Conservation (phyloP, 2,888 invertebrate genomes). For the Eupithecia abbreviata region DNA sequence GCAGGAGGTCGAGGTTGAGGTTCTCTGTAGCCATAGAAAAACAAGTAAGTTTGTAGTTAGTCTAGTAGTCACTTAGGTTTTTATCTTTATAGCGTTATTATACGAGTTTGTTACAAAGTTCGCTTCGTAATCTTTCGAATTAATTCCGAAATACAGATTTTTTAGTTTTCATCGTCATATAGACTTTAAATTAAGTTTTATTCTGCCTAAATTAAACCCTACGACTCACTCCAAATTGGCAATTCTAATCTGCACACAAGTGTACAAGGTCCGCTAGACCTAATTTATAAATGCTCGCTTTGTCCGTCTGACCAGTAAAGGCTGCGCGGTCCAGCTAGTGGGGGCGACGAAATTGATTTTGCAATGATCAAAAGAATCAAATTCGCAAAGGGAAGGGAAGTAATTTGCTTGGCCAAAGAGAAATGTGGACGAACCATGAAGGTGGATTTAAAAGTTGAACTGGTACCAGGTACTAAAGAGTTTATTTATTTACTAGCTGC, state of each 20-base stretch:
- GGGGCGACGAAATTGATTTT: conserved; percentile 69
- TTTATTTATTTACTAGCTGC: background rate
- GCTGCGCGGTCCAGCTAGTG: conserved; percentile 42
- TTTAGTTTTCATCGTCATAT: background rate
- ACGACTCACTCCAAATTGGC: conserved; percentile 3
- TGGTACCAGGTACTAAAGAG: conserved; percentile 17
- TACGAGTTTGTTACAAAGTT: too few relatives aligned
- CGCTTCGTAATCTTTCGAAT: too few relatives aligned
- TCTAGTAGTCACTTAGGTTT: background rate
- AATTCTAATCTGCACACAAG: conserved; percentile 3
- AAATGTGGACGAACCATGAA: conserved; percentile 30
- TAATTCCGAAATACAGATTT: background rate
- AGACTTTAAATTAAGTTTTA: background rate
- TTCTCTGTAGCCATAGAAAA: background rate
- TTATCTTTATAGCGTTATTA: background rate
- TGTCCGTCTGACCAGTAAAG: conserved; percentile 33
- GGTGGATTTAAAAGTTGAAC: conserved; percentile 21
- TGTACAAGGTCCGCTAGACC: conserved; percentile 14
- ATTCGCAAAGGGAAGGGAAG: conserved; percentile 70
- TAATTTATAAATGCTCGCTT: conserved; percentile 38
- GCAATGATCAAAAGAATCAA: conserved; percentile 73
- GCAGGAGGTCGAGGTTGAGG: too few relatives aligned
- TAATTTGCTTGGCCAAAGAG: conserved; percentile 71
- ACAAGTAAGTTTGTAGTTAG: background rate
- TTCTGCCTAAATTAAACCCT: background rate